Conservation (phyloP, 35 echinoderm and acorn worm genomes). For the Eucidaris tribuloides region DNA sequence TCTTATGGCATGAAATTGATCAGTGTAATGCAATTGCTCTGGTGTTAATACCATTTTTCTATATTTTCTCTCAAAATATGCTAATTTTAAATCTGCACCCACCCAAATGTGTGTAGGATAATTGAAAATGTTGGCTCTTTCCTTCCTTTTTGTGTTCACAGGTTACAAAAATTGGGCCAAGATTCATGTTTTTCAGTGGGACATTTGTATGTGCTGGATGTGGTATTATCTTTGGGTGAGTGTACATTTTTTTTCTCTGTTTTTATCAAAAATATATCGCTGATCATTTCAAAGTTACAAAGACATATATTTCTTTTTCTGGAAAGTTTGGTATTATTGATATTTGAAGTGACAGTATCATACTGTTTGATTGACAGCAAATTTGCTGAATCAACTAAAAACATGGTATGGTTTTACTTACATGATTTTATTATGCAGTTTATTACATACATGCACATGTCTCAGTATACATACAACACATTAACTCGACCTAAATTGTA, state of each 20-base stretch:
- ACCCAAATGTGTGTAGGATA: background rate
- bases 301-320: background rate
- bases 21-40: background rate
- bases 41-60: background rate
- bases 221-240: slow-evolving; percentile 1
- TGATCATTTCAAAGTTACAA: background rate
- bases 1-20: no score
- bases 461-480: no score
- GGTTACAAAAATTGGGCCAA: background rate
- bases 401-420: background rate
- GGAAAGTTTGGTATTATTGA: background rate
- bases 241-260: background rate
- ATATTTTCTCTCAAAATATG: background rate
- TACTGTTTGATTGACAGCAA: background rate
- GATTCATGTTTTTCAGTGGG: slow-evolving; percentile 9
- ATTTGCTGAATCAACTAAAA: background rate
- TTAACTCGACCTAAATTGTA: no score
- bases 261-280: background rate
- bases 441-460: no score
- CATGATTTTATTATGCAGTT: no score
- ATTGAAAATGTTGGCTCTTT: background rate
- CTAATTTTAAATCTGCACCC: background rate
- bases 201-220: slow-evolving; percentile 17
- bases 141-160: background rate
- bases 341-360: background rate